Conservation (phyloP, 2,113 vertebrate species). For the Nymphicus hollandicus region DNA sequence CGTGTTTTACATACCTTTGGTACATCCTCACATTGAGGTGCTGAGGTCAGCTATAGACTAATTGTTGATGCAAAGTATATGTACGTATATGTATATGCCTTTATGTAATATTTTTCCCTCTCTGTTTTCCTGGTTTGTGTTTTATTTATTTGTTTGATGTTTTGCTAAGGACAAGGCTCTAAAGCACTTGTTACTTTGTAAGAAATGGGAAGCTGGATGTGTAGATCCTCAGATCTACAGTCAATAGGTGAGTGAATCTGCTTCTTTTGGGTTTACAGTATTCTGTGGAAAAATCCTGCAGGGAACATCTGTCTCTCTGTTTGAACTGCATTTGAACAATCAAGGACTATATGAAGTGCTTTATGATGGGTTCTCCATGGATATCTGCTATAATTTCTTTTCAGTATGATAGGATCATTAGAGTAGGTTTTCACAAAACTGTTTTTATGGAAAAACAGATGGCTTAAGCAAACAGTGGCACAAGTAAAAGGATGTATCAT, state of each 20-base stretch:
- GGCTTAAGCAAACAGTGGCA: not conserved
- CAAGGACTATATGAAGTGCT: not conserved
- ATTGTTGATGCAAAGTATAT: not conserved
- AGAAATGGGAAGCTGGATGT: not conserved
- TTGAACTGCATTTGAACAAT: not conserved
- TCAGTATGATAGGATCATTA: not conserved
- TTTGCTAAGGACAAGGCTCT: not conserved
- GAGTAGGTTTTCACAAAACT: not conserved
- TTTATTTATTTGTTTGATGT: not conserved
- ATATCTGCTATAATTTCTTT: conserved; percentile 3
- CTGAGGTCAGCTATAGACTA: not conserved
- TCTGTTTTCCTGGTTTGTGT: not conserved
- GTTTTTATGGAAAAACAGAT: not conserved
- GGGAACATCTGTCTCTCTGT: not conserved
- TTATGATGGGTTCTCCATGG: not conserved
- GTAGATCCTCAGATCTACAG: not conserved
- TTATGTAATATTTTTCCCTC: not conserved
- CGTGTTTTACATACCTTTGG: not conserved
- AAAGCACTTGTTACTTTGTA: not conserved
- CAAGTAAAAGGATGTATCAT: not conserved
- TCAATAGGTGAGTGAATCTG: not conserved
- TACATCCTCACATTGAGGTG: not conserved
- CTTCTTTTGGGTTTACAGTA: not conserved
- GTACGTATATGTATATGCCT: not conserved
- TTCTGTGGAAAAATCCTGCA: not conserved